phyloP scores from a whole-genome alignment of 2,113 vertebrate genomes.

The Nematolebias whitei region DNA sequence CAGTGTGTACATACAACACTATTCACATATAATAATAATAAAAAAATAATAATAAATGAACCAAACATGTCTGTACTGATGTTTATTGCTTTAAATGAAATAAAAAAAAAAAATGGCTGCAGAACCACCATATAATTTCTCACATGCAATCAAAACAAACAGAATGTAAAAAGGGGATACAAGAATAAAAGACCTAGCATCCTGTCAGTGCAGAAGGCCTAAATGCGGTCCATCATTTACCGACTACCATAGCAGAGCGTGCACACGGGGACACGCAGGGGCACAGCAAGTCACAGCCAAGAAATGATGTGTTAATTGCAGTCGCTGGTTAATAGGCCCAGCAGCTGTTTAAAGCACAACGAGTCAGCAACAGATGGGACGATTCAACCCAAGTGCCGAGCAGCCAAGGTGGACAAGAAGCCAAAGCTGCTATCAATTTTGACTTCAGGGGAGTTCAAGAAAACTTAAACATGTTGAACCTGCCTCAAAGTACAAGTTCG shows the following conservation, averaged over 20 bases:
- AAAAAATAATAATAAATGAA: no score
- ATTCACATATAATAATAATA: no score
- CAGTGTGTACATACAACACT: no score
- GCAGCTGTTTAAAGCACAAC: slow-evolving; percentile 53
- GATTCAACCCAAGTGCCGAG: slow-evolving; percentile 60
- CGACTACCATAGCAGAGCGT: slow-evolving; percentile 28
- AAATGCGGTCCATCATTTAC: slow-evolving; percentile 41
- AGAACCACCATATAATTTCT: no score
- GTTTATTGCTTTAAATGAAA: no score
- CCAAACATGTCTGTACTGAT: no score
- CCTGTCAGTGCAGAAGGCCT: slow-evolving; percentile 30
- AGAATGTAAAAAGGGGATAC: slow-evolving; percentile 25
- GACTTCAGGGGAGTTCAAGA: neutral
- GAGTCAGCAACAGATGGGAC: slow-evolving; percentile 55
- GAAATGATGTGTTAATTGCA: slow-evolving; percentile 67
- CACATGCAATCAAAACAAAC: no score
- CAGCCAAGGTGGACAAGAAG: slow-evolving; percentile 42
- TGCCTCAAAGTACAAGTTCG: no score
- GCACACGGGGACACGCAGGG: slow-evolving; percentile 13
- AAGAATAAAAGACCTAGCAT: slow-evolving; percentile 31
- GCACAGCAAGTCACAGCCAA: slow-evolving; percentile 57
- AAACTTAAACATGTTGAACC: no score
- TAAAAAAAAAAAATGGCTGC: no score
- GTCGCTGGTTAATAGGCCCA: slow-evolving; percentile 56
- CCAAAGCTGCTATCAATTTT: neutral